A percentile compares a stretch with the other conserved stretches of the same genome.
These are phyloP conservation scores for Phalangium opilio DNA, from an alignment of 2,888 invertebrate genomes.

Conservation along the genomic window DNA sequence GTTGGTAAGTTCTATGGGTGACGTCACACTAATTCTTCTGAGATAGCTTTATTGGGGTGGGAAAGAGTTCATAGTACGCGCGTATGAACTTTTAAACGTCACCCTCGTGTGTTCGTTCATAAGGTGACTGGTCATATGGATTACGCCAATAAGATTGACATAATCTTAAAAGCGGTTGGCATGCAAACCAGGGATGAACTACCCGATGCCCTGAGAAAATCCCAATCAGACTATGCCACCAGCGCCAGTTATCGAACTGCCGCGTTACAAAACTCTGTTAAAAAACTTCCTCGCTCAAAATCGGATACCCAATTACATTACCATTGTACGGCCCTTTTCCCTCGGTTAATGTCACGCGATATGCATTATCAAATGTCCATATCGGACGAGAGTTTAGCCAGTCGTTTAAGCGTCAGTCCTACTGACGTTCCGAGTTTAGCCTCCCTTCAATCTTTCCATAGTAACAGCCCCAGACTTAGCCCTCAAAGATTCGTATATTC, in stretches of 20 bases:
- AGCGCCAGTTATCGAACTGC: background rate
- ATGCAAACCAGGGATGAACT: conserved; percentile 25
- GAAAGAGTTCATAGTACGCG: background rate
- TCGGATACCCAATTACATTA: conserved; percentile 10
- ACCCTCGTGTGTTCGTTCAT: no score
- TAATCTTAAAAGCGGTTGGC: conserved; percentile 36
- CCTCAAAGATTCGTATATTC: no score
- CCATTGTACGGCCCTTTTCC: background rate
- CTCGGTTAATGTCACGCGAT: background rate
- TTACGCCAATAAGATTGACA: conserved; percentile 40
- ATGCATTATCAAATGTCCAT: conserved; percentile 10
- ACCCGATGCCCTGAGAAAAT: conserved; percentile 22
- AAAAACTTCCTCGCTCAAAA: conserved; percentile 6
- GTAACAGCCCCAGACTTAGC: no score
- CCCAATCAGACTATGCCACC: conserved; percentile 26
- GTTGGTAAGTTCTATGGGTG: background rate
- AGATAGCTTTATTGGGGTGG: background rate
- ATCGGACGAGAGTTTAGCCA: conserved; percentile 13
- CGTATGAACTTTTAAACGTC: no score
- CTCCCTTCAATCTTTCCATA: background rate
- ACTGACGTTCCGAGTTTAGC: conserved; percentile 6
- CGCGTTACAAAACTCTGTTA: background rate
- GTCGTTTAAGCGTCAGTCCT: conserved; percentile 10
- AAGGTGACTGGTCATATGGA: conserved; percentile 41
- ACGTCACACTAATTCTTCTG: no score